Evolutionary conservation across 1,140 invertebrate genomes (phyloP).

Genomic region (Ericerus pela): DNA sequence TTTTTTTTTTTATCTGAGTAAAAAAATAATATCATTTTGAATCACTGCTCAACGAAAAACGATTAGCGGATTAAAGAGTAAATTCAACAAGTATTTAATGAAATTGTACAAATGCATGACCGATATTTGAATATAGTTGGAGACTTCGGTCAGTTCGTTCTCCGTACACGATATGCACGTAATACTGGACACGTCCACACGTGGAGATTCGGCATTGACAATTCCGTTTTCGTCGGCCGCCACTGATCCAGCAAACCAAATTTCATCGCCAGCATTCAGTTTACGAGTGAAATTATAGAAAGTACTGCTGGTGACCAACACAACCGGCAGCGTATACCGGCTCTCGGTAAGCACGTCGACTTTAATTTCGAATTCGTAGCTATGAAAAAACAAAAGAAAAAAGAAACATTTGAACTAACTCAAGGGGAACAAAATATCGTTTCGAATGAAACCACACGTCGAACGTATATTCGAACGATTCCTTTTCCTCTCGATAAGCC

Average conservation of each 20-base stretch:
- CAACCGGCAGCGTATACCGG: neutral
- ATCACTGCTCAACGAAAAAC: too few species aligned
- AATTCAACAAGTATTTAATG: constrained; percentile 1
- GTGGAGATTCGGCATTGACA: neutral
- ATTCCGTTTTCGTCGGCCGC: neutral
- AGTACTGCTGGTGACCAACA: neutral
- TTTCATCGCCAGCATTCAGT: neutral
- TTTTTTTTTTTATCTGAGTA: too few species aligned
- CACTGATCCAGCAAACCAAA: neutral
- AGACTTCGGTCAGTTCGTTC: neutral
- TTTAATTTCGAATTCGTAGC: neutral
- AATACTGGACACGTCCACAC: neutral
- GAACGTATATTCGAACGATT: too few species aligned
- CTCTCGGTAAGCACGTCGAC: neutral
- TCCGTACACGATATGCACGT: neutral
- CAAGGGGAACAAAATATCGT: neutral
- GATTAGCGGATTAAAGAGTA: neutral
- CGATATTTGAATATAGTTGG: neutral
- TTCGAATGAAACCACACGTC: too few species aligned
- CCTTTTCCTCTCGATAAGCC: too few species aligned
- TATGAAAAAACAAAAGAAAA: neutral
- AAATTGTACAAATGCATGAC: neutral
- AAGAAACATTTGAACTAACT: neutral
- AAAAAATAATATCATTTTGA: too few species aligned
- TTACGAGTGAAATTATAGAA: constrained; percentile 4